A percentile compares a stretch with the other conserved stretches of the same genome.
These are phyloP conservation scores for Ischnus inquisitorius DNA, from an alignment of 2,888 invertebrate genomes.

Conservation along the genomic window DNA sequence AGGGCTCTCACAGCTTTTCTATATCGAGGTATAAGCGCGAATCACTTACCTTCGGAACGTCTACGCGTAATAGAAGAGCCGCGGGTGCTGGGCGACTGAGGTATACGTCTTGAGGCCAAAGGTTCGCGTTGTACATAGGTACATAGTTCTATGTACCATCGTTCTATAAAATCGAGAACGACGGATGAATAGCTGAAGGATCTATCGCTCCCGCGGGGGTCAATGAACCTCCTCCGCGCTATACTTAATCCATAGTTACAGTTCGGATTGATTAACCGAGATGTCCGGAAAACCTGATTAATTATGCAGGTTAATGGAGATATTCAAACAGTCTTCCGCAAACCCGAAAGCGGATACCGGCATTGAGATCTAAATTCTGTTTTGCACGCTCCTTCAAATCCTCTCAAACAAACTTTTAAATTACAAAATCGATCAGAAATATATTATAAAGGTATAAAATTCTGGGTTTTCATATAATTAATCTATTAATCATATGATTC, in stretches of 20 bases:
- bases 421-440: not conserved
- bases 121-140: not conserved
- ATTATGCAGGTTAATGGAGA: slow-evolving; percentile 46
- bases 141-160: slow-evolving; percentile 7
- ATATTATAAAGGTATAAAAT: not conserved
- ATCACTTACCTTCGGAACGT: slow-evolving; percentile 55
- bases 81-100: slow-evolving; percentile 1
- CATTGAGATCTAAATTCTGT: not conserved
- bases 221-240: slow-evolving; percentile 33
- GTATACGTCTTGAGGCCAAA: slow-evolving; percentile 39
- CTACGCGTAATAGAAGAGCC: slow-evolving; percentile 40
- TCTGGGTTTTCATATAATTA: too few relatives aligned
- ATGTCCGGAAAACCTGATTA: slow-evolving; percentile 35
- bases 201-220: slow-evolving; percentile 47
- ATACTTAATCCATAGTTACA: not conserved
- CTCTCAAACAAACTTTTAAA: too few relatives aligned
- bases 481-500: too few relatives aligned
- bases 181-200: slow-evolving; percentile 44
- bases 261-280: slow-evolving; percentile 29
- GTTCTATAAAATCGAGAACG: not conserved
- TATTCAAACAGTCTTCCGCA: slow-evolving; percentile 5
- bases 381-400: not conserved
- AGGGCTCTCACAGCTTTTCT: slow-evolving; percentile 38
- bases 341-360: not conserved
- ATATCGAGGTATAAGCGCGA: slow-evolving; percentile 36